These are phyloP conservation scores for Porites lutea DNA, from an alignment of 64 coral and sea anemone species.

Conservation along the genomic window DNA sequence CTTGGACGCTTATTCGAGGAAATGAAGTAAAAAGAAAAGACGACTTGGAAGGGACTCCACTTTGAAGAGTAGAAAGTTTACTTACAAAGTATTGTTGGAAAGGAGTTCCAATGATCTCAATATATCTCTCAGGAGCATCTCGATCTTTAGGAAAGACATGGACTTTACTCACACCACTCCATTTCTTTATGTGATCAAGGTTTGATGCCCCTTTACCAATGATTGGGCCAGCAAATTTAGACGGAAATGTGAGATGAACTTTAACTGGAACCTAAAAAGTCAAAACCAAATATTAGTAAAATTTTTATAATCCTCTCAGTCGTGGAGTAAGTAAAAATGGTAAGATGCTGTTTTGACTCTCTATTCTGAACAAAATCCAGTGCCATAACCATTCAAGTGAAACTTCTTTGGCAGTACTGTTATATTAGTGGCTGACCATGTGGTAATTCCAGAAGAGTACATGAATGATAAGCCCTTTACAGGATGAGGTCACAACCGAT, in stretches of 20 bases:
- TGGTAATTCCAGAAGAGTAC: no score
- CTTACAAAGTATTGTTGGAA: constrained; percentile 71
- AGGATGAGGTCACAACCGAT: no score
- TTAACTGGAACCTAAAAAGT: constrained; percentile 19
- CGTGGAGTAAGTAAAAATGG: no score
- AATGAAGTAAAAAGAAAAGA: no score
- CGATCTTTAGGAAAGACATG: constrained; percentile 73
- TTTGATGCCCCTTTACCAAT: constrained; percentile 69
- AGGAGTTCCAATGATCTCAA: constrained; percentile 70
- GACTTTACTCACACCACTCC: constrained; percentile 54
- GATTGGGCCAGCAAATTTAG: constrained; percentile 63
- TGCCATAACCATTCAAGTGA: no score
- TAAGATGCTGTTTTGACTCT: no score
- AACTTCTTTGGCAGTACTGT: no score
- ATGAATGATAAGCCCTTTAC: no score
- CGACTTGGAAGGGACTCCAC: no score
- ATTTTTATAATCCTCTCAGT: not conserved
- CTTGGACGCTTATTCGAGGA: no score
- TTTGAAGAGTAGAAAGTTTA: not conserved
- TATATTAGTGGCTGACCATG: no score
- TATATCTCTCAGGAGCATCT: constrained; percentile 59
- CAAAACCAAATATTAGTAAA: not conserved
- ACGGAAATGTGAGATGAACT: constrained; percentile 52
- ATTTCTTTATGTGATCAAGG: constrained; percentile 66
- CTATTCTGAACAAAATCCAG: no score